Evolutionary conservation across 2,797 vertebrate genomes (phyloP), one percentile per base, ranked within the genome.

Genomic region (Pangasius sanitwongsei): DNA sequence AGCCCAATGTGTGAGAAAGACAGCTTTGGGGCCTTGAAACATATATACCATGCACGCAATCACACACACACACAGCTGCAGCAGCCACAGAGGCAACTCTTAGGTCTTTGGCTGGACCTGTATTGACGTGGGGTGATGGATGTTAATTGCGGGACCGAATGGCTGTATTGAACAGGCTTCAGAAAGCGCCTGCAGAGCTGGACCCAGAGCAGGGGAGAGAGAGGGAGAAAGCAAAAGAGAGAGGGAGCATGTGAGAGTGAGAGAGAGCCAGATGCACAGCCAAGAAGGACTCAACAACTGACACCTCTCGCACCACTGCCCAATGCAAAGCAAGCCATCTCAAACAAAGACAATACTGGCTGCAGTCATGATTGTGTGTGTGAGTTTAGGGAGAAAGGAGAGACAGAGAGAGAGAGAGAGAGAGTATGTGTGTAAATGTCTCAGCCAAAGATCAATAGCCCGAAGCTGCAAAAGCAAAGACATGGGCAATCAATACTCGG

Each of bases 101-200:
- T 93, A 61, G 94, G 95, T 95, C 95, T 96, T 96, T 96, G 93
- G 94, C 92, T 93, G 93, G 93, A 94, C 94, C 89, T 86, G 91
- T 96, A 96, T 96, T 96, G 95, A 96, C 94, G 90, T 95, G 94
- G 57, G 44, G 94, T 96, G 95, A 97, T 96, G 95, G 95, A 97
- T 97, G 96, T 96, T 96, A 96, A 97, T 96, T 96, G 96, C 95
- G 91, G 93, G 94, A 95, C 95, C 95, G 95, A 96, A 97, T 96
- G 93, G 94, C 93, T 94, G 93, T 95, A 96, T 96, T 96, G 96
- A 96, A 94, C 94, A 94, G 91, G 91, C 91, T 94, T 92, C 93
- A 95, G 94, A 94, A 94, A 93, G 94, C 87, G 94, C 94, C 93
- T 94, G 93, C 92, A 95, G 94, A 94, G 92, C 93, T 91, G 91